Conservation (phyloP, 2,888 invertebrate species). For the Geophilus truncorum region DNA sequence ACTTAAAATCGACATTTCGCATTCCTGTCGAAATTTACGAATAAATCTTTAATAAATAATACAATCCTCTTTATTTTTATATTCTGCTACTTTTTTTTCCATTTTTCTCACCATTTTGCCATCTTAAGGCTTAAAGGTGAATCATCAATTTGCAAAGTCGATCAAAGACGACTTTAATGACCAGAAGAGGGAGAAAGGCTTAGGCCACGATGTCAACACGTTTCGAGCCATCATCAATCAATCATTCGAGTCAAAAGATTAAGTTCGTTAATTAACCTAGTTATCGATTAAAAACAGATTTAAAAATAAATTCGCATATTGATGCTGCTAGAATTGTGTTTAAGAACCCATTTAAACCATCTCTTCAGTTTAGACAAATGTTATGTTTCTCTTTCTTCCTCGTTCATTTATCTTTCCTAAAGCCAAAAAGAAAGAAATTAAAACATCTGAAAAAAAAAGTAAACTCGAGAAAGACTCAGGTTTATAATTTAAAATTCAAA, state of each 20-base stretch:
- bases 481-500: slow-evolving; percentile 18
- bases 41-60: background rate
- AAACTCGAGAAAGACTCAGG: background rate
- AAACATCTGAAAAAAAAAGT: background rate
- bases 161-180: background rate
- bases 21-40: background rate
- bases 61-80: background rate
- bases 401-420: background rate
- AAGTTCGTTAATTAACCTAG: background rate
- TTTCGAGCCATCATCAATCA: slow-evolving; percentile 1
- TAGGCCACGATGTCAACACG: slow-evolving; percentile 15
- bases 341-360: no score
- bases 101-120: background rate
- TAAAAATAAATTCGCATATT: no score
- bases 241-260: background rate
- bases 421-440: background rate
- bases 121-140: background rate
- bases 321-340: no score
- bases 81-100: background rate
- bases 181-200: background rate
- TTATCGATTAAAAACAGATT: slow-evolving; percentile 1
- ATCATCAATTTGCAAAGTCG: slow-evolving; percentile 18
- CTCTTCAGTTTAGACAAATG: no score
- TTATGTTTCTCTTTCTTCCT: no score
- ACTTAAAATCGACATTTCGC: background rate